Evolutionary conservation across 2,888 invertebrate genomes (phyloP).

Genomic region (Athalia cordata): DNA sequence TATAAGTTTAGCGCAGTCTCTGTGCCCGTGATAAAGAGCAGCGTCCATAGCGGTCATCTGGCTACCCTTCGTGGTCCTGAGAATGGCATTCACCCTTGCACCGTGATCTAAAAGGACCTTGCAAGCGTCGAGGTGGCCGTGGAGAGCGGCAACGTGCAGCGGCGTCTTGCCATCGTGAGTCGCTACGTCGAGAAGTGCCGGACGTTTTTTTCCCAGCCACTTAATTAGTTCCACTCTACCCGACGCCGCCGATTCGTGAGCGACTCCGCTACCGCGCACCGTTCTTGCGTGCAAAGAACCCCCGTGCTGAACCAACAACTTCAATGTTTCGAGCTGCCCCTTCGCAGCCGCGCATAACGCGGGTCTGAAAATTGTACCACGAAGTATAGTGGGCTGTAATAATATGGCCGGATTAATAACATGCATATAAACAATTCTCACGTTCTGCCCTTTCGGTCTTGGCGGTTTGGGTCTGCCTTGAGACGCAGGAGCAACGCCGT

Average conservation of each 20-base stretch:
- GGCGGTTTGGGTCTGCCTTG: slow-evolving; percentile 93
- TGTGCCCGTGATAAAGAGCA: slow-evolving; percentile 88
- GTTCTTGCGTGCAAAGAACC: slow-evolving; percentile 95
- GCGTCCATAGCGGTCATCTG: slow-evolving; percentile 94
- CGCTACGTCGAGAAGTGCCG: slow-evolving; percentile 88
- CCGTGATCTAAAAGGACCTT: slow-evolving; percentile 89
- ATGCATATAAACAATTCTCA: slow-evolving; percentile 66
- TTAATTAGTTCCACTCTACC: slow-evolving; percentile 91
- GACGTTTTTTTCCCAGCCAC: slow-evolving; percentile 90
- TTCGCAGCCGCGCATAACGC: slow-evolving; percentile 97
- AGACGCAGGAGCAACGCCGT: slow-evolving; percentile 91
- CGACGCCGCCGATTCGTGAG: slow-evolving; percentile 96
- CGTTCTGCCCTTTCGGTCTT: slow-evolving; percentile 94
- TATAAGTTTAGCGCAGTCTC: slow-evolving; percentile 93
- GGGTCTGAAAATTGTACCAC: slow-evolving; percentile 76
- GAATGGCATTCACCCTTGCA: slow-evolving; percentile 89
- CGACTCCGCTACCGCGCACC: slow-evolving; percentile 93
- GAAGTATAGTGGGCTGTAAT: not conserved
- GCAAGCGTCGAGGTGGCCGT: slow-evolving; percentile 95
- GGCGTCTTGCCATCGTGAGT: slow-evolving; percentile 96
- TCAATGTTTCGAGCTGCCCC: slow-evolving; percentile 93
- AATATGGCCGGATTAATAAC: not conserved
- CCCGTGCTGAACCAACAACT: slow-evolving; percentile 82
- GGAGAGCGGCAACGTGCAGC: slow-evolving; percentile 94
- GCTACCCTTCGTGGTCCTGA: slow-evolving; percentile 88